Conservation (phyloP, 2,888 invertebrate genomes). For the Blastobasis lacticolella region DNA sequence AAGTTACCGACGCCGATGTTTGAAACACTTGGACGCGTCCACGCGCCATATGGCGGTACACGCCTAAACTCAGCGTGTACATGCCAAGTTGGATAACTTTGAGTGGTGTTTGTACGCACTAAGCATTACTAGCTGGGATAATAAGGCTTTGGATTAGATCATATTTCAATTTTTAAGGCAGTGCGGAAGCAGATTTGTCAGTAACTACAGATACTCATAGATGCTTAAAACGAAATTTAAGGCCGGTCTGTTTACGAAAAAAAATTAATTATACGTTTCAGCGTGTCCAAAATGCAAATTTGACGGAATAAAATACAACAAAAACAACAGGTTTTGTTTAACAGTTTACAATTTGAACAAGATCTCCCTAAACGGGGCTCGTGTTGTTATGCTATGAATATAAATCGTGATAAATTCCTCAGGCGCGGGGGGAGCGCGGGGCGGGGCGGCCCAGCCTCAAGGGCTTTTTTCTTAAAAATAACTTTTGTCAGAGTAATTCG, state of each 20-base stretch:
- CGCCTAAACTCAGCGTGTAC: too few species aligned
- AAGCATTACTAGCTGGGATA: too few species aligned
- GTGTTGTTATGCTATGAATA: conserved; percentile 74
- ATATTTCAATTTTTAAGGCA: too few species aligned
- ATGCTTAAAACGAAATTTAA: too few species aligned
- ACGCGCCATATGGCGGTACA: conserved; percentile 46
- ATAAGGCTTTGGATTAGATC: too few species aligned
- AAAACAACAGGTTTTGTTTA: conserved; percentile 47
- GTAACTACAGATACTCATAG: too few species aligned
- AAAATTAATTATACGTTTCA: not conserved
- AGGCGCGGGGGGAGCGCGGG: conserved; percentile 30
- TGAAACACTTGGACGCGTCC: conserved; percentile 37
- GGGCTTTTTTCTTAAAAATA: conserved; percentile 75
- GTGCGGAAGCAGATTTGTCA: too few species aligned
- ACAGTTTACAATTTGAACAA: conserved; percentile 57
- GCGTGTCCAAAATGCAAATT: not conserved
- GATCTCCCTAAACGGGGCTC: conserved; percentile 64
- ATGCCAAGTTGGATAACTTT: conserved; percentile 5
- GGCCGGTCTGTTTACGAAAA: not conserved
- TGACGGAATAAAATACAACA: too few species aligned
- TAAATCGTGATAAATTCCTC: conserved; percentile 78
- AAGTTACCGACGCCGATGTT: conserved; percentile 47
- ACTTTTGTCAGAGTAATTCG: conserved; percentile 73
- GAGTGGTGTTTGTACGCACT: conserved; percentile 19
- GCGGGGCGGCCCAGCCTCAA: conserved; percentile 50